These are phyloP conservation scores for Drosophila azteca DNA, from an alignment of 1,140 invertebrate species.

Conservation along the genomic window DNA sequence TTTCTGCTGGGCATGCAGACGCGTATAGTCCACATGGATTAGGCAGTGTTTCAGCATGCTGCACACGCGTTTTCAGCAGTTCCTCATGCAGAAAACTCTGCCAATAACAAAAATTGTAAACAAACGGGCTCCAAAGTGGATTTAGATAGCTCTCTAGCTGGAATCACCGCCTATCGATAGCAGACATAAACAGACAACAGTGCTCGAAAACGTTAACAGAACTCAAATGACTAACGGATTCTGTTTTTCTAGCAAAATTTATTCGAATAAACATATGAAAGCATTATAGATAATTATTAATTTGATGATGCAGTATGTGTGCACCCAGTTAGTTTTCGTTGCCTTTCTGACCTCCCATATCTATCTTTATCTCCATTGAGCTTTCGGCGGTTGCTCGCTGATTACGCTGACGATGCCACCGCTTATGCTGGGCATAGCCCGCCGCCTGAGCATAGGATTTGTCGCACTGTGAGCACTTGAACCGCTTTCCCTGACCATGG, in stretches of 20 bases:
- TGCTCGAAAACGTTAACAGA: neutral
- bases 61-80: conserved; percentile 1
- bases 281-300: too few relatives aligned
- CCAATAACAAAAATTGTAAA: conserved; percentile 29
- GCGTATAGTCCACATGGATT: conserved; percentile 53
- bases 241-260: too few relatives aligned
- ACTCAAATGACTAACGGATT: neutral
- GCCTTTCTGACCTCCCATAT: too few relatives aligned
- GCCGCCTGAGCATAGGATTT: conserved; percentile 68
- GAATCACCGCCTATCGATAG: neutral
- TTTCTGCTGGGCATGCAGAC: conserved; percentile 51
- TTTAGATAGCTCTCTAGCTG: neutral
- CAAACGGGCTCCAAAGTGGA: conserved; percentile 5
- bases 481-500: conserved; percentile 92
- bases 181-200: neutral
- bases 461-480: conserved; percentile 86
- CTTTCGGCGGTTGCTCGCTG: conserved; percentile 25
- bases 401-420: conserved; percentile 57
- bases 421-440: conserved; percentile 67
- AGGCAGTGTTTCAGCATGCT: conserved; percentile 73
- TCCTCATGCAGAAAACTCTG: conserved; percentile 31
- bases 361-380: neutral
- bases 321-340: too few relatives aligned
- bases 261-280: too few relatives aligned
- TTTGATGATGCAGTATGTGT: too few relatives aligned